Evolutionary conservation across 2,888 invertebrate genomes (phyloP).

Genomic region (Sabatieria punctata): DNA sequence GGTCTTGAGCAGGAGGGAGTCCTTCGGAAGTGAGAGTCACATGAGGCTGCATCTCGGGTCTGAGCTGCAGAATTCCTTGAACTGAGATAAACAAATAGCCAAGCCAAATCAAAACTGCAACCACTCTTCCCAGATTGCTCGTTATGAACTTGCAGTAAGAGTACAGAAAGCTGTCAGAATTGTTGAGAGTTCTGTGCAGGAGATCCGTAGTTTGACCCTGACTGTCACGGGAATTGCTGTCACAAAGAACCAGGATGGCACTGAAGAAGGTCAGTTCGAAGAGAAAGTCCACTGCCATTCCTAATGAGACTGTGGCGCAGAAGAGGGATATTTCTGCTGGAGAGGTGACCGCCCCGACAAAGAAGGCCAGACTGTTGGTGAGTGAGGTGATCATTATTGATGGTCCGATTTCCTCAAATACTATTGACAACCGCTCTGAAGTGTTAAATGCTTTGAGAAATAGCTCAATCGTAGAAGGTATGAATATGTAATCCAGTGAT

Average conservation of each 20-base stretch:
- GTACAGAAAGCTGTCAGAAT: not conserved
- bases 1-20: not conserved
- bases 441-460: not conserved
- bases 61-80: not conserved
- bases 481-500: no score
- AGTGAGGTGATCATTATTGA: conserved; percentile 1
- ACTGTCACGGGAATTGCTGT: not conserved
- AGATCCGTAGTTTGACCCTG: not conserved
- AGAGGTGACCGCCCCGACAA: not conserved
- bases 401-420: not conserved
- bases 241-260: not conserved
- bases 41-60: not conserved
- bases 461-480: no score
- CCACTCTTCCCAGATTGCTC: not conserved
- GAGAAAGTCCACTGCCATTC: not conserved
- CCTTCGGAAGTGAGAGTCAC: not conserved
- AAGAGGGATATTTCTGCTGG: not conserved
- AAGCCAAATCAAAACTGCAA: not conserved
- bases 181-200: not conserved
- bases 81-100: not conserved
- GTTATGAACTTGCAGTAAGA: not conserved
- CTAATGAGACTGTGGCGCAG: not conserved
- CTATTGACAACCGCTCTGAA: not conserved
- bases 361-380: conserved; percentile 3
- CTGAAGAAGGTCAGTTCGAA: not conserved